Conservation (phyloP, 1,140 invertebrate species). For the Nylanderia fulva region DNA sequence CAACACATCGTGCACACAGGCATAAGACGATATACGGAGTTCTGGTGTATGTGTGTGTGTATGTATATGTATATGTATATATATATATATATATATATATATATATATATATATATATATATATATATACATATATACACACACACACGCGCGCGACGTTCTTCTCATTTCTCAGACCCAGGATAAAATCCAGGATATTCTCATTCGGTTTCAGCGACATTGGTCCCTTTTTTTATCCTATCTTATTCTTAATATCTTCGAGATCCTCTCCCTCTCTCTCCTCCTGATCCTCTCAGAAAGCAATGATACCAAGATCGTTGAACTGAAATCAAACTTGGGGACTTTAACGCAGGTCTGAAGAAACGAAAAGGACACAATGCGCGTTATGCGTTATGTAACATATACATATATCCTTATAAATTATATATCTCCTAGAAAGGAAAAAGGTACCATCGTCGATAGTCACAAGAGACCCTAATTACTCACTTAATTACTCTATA, state of each 20-base stretch:
- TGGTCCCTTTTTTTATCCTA: constrained; percentile 54
- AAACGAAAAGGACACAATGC: constrained; percentile 53
- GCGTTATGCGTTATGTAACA: constrained; percentile 11
- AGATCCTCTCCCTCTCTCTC: no score
- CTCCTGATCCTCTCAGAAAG: background rate
- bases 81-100: no score
- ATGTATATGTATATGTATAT: no score
- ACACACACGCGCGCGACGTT: constrained; percentile 1
- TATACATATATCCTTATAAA: constrained; percentile 35
- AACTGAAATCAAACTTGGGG: constrained; percentile 60
- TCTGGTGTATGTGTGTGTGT: constrained; percentile 21
- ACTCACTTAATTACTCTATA: constrained; percentile 69
- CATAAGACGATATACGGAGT: constrained; percentile 58
- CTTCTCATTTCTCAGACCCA: constrained; percentile 63
- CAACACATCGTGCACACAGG: constrained; percentile 62
- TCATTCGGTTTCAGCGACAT: constrained; percentile 67
- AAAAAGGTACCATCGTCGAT: constrained; percentile 59
- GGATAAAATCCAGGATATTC: constrained; percentile 65
- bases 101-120: no score
- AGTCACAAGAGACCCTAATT: constrained; percentile 59
- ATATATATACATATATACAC: no score
- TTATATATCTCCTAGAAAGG: background rate
- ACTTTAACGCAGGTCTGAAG: constrained; percentile 70
- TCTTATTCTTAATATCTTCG: background rate
- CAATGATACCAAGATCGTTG: constrained; percentile 68